A percentile compares a stretch with the other conserved stretches of the same genome.
Conservation (phyloP, 1,140 invertebrate genomes). For the Drosophila mayri region DNA sequence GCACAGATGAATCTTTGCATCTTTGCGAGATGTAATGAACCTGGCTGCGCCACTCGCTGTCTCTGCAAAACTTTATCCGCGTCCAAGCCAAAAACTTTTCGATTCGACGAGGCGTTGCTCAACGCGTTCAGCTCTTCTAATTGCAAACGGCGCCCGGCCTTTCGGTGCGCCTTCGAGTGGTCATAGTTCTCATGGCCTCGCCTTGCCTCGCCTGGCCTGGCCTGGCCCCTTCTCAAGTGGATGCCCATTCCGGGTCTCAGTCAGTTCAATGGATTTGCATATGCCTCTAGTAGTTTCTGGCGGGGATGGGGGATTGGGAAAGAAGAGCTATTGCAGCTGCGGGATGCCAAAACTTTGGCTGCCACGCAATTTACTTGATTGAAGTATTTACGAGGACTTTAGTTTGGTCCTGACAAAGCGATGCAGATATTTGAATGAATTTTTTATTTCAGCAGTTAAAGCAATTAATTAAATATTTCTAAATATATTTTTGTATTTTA, state of each 20-base stretch:
- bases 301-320: not conserved
- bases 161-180: slow-evolving; percentile 34
- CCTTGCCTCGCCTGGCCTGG: not conserved
- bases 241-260: slow-evolving; percentile 44
- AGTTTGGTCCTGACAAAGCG: not conserved
- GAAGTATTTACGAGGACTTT: slow-evolving; percentile 26
- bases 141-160: slow-evolving; percentile 64
- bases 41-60: slow-evolving; percentile 22
- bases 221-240: slow-evolving; percentile 34
- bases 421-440: not conserved
- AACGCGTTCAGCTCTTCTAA: slow-evolving; percentile 65
- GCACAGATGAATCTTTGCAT: slow-evolving; percentile 39
- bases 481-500: too few relatives aligned
- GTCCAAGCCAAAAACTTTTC: slow-evolving; percentile 53
- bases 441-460: too few relatives aligned
- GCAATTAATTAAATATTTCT: too few relatives aligned
- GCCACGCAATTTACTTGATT: slow-evolving; percentile 63
- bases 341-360: slow-evolving; percentile 57
- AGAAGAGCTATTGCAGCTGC: slow-evolving; percentile 26
- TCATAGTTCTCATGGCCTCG: slow-evolving; percentile 47
- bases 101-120: slow-evolving; percentile 60
- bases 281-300: slow-evolving; percentile 31
- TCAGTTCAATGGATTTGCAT: slow-evolving; percentile 75
- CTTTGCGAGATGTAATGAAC: slow-evolving; percentile 31
- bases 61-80: slow-evolving; percentile 57